These are phyloP conservation scores for Oxytorus armatus DNA, from an alignment of 2,888 invertebrate species.

Conservation along the genomic window DNA sequence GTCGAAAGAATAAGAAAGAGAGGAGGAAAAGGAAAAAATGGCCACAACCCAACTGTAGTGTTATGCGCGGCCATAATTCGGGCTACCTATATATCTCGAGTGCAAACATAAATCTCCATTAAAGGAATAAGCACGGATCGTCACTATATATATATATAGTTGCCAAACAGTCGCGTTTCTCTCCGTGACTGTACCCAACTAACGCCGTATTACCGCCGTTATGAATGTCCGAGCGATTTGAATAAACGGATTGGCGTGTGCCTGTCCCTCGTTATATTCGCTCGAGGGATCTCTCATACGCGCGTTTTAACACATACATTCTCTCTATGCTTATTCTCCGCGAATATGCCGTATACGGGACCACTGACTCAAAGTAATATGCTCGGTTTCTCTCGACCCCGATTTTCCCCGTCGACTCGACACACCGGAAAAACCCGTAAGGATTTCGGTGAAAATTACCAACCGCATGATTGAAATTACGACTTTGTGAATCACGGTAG, in stretches of 20 bases:
- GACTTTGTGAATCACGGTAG: background rate
- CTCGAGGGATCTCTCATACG: slow-evolving; percentile 37
- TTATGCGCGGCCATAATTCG: slow-evolving; percentile 68
- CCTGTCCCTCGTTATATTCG: slow-evolving; percentile 54
- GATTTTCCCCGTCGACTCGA: slow-evolving; percentile 5
- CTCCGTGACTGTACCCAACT: slow-evolving; percentile 11
- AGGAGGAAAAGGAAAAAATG: slow-evolving; percentile 10
- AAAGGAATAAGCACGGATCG: slow-evolving; percentile 60
- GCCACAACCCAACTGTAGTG: slow-evolving; percentile 47
- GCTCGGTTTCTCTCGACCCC: slow-evolving; percentile 19
- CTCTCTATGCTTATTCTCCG: slow-evolving; percentile 1
- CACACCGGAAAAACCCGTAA: background rate
- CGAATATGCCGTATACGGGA: slow-evolving; percentile 4
- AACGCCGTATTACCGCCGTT: slow-evolving; percentile 38
- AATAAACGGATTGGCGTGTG: slow-evolving; percentile 73
- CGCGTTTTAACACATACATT: slow-evolving; percentile 13
- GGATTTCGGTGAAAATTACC: slow-evolving; percentile 5
- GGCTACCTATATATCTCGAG: slow-evolving; percentile 57
- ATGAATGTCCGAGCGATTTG: slow-evolving; percentile 74
- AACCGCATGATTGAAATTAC: background rate
- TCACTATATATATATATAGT: too few relatives aligned
- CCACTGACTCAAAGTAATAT: slow-evolving; percentile 30
- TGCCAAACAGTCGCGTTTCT: slow-evolving; percentile 44
- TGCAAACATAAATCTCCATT: slow-evolving; percentile 76
- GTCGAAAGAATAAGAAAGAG: background rate